These are phyloP conservation scores for Colletes latitarsis DNA, from an alignment of 1,140 invertebrate genomes.

Conservation along the genomic window DNA sequence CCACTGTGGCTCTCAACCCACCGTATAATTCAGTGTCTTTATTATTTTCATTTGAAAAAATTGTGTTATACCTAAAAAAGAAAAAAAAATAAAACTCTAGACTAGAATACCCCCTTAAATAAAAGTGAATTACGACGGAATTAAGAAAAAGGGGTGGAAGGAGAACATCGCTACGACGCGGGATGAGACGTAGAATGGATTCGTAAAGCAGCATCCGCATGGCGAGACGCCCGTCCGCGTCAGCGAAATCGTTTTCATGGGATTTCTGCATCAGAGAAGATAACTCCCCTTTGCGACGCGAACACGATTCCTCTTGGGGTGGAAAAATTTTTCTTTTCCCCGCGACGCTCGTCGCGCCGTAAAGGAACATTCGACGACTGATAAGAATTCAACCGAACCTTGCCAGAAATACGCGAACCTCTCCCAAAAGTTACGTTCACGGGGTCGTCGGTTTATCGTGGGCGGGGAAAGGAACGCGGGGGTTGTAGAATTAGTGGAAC, in stretches of 20 bases:
- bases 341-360: slow-evolving; percentile 9
- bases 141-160: background rate
- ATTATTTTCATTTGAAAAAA: no score
- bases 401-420: slow-evolving; percentile 15
- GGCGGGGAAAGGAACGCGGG: background rate
- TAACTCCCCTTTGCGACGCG: slow-evolving; percentile 47
- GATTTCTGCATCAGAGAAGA: slow-evolving; percentile 46
- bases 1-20: no score
- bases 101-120: slow-evolving; percentile 14
- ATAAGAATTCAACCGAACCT: slow-evolving; percentile 51
- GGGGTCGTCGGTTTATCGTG: background rate
- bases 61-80: no score
- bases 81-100: background rate
- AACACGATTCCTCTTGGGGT: slow-evolving; percentile 51
- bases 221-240: slow-evolving; percentile 35
- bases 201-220: slow-evolving; percentile 1
- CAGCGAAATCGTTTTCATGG: slow-evolving; percentile 55
- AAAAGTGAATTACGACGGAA: slow-evolving; percentile 39
- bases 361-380: slow-evolving; percentile 31
- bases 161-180: background rate
- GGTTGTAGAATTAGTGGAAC: slow-evolving; percentile 4
- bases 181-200: slow-evolving; percentile 25
- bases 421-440: background rate
- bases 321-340: slow-evolving; percentile 60
- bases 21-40: no score